Percentiles rank a stretch among this genome's conserved stretches.
These are phyloP conservation scores for Myotis daubentonii DNA, from an alignment of 2,797 vertebrate species.

Conservation along the genomic window DNA sequence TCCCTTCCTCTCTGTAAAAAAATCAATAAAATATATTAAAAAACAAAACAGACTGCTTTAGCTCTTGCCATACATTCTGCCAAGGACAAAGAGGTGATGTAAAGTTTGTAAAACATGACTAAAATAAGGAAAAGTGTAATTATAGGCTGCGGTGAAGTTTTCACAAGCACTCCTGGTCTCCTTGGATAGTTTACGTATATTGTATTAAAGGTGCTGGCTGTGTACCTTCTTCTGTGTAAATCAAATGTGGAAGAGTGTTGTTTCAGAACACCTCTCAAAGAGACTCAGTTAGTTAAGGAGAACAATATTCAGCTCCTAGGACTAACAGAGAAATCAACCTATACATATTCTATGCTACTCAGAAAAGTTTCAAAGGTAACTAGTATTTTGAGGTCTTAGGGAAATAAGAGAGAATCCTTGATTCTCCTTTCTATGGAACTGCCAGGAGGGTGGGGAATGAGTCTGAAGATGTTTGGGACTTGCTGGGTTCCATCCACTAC, in stretches of 20 bases:
- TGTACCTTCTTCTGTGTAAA: neutral
- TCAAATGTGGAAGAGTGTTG: neutral
- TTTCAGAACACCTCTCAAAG: neutral
- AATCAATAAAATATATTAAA: no score
- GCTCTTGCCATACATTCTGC: neutral
- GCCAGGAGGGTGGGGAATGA: neutral
- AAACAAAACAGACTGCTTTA: constrained; percentile 27
- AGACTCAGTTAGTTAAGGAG: neutral
- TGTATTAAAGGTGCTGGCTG: neutral
- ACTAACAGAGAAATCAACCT: neutral
- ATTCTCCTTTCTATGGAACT: neutral
- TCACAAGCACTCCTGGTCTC: neutral
- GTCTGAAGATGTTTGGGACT: neutral
- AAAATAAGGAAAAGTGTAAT: neutral
- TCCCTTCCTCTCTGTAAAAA: no score
- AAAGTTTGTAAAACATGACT: neutral
- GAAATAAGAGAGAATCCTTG: neutral
- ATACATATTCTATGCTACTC: neutral
- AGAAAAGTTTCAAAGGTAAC: neutral
- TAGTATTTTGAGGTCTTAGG: neutral
- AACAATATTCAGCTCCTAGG: neutral
- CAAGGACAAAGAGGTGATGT: constrained; percentile 15
- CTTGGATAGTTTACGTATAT: neutral
- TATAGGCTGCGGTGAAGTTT: neutral
- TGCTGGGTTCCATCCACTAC: neutral